phyloP scores from a whole-genome alignment of 2,888 invertebrate genomes.

The Amphipyra tragopoginis region DNA sequence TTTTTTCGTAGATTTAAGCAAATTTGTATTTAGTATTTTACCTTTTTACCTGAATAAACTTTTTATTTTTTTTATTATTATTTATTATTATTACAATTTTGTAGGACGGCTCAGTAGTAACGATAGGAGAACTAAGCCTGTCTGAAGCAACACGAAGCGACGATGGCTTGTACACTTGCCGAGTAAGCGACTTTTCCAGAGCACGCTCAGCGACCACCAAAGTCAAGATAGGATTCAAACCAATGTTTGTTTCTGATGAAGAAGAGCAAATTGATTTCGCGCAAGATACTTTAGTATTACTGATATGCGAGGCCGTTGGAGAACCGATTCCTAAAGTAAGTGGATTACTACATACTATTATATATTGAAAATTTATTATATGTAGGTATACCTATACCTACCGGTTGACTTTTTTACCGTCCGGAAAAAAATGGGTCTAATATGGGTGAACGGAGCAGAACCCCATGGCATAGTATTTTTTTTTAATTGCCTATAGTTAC shows the following conservation, averaged over 20 bases:
- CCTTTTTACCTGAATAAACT: no score
- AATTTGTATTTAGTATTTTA: no score
- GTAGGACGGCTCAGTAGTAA: conserved; percentile 61
- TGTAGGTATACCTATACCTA: no score
- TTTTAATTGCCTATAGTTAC: no score
- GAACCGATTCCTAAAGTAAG: conserved; percentile 67
- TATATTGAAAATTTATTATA: no score
- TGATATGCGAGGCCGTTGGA: conserved; percentile 68
- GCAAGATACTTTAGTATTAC: conserved; percentile 33
- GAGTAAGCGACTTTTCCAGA: conserved; percentile 62
- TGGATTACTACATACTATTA: no score
- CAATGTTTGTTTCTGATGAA: conserved; percentile 60
- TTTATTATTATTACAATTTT: conserved; percentile 24
- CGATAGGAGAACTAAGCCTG: conserved; percentile 56
- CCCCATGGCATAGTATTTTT: no score
- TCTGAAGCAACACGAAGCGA: conserved; percentile 56
- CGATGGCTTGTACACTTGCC: conserved; percentile 72
- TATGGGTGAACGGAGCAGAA: no score
- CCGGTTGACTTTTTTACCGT: no score
- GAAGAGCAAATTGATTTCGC: conserved; percentile 57
- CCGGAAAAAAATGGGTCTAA: no score
- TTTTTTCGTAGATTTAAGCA: no score
- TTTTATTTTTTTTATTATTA: no score
- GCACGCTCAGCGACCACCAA: conserved; percentile 56
- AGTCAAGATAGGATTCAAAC: conserved; percentile 68